A percentile compares a stretch with the other conserved stretches of the same genome.
phyloP scores from a whole-genome alignment of 2,113 vertebrate species.

The Gopherus evgoodei region DNA sequence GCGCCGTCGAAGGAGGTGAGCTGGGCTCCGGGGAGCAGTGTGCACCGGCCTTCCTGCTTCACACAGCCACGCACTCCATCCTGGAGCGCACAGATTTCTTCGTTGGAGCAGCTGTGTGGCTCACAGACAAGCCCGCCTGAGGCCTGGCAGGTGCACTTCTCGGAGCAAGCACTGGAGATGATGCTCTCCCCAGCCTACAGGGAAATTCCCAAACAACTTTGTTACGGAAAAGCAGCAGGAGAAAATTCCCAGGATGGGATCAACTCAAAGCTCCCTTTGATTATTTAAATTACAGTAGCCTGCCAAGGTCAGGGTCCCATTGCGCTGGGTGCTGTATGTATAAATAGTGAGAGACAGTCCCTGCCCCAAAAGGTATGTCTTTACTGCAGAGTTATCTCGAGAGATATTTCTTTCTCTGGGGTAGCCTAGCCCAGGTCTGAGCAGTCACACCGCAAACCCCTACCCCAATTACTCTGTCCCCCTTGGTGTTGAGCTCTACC shows the following conservation, averaged over 20 bases:
- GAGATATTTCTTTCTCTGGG: too few species aligned
- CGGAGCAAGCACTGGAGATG: constrained; percentile 39
- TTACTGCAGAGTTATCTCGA: too few species aligned
- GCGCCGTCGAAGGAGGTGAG: constrained; percentile 28
- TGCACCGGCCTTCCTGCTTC: background rate
- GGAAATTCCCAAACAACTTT: background rate
- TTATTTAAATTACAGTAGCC: background rate
- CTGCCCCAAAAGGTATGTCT: too few species aligned
- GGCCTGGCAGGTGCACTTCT: constrained; percentile 54
- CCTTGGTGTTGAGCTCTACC: too few species aligned
- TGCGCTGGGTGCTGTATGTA: too few species aligned
- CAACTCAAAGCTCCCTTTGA: background rate
- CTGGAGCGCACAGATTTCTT: constrained; percentile 50
- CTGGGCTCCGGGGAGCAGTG: background rate
- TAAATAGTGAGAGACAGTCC: too few species aligned
- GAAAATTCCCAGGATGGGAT: background rate
- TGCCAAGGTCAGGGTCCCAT: background rate
- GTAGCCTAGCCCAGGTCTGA: too few species aligned
- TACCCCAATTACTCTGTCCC: too few species aligned
- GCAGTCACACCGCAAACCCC: too few species aligned
- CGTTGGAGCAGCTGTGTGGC: background rate
- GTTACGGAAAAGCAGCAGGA: background rate
- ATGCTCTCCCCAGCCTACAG: constrained; percentile 53
- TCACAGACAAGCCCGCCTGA: constrained; percentile 22
- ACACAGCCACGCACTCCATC: constrained; percentile 43